Conservation (phyloP, 1,140 invertebrate species). For the Drosophila elegans region DNA sequence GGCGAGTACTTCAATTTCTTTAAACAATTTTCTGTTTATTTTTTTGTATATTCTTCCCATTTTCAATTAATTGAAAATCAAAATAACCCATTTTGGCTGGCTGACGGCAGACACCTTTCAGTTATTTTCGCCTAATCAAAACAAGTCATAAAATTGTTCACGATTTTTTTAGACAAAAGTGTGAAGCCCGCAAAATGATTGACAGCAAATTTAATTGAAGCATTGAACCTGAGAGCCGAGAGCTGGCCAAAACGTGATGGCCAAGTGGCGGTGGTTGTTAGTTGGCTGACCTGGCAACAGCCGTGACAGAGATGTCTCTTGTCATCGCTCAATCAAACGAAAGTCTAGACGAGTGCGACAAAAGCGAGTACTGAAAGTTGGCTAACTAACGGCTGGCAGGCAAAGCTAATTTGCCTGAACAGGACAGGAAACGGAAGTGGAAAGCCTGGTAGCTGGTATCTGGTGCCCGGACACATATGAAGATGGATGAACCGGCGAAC, state of each 20-base stretch:
- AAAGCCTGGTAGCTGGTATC: not conserved
- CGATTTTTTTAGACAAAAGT: constrained; percentile 27
- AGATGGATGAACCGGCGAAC: constrained; percentile 60
- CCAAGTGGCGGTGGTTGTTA: constrained; percentile 9
- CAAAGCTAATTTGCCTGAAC: constrained; percentile 50
- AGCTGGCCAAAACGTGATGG: constrained; percentile 28
- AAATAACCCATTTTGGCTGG: constrained; percentile 46
- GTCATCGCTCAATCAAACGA: constrained; percentile 63
- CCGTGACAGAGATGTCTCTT: constrained; percentile 42
- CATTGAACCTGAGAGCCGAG: constrained; percentile 53
- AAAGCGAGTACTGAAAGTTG: constrained; percentile 48
- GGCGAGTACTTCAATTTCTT: not conserved
- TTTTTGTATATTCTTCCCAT: not conserved
- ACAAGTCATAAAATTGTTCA: constrained; percentile 58
- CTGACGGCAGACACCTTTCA: constrained; percentile 19
- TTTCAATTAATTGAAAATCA: constrained; percentile 40
- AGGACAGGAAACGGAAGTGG: constrained; percentile 28
- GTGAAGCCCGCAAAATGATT: constrained; percentile 56
- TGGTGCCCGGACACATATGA: constrained; percentile 38
- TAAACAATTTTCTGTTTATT: not conserved
- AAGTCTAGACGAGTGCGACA: constrained; percentile 53
- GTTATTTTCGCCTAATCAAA: constrained; percentile 54
- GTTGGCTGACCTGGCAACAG: constrained; percentile 39
- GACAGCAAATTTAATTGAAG: constrained; percentile 77
- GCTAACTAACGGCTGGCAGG: constrained; percentile 60